These are phyloP conservation scores for Grallaria varia DNA, from an alignment of 2,113 vertebrate species.

Conservation along the genomic window DNA sequence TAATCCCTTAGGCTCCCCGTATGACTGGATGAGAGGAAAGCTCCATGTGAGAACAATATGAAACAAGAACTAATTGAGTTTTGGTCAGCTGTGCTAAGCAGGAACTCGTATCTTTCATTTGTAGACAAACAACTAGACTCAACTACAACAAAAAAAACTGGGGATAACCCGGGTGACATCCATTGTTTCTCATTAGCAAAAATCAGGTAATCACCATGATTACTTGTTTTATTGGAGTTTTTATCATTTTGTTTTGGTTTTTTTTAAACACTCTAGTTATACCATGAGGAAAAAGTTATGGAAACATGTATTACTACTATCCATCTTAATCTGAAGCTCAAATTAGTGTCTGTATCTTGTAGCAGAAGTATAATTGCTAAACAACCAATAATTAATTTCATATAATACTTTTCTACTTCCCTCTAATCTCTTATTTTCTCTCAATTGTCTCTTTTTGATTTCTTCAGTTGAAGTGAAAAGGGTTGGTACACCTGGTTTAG, in stretches of 20 bases:
- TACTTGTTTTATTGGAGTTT: background rate
- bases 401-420: background rate
- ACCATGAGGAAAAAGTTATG: background rate
- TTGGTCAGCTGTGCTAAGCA: background rate
- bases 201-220: background rate
- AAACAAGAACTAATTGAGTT: background rate
- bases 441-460: background rate
- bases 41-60: background rate
- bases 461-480: background rate
- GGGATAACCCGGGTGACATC: background rate
- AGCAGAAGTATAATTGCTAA: background rate
- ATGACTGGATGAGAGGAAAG: background rate
- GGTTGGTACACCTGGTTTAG: fast-evolving
- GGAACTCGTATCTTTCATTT: background rate
- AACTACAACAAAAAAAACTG: background rate
- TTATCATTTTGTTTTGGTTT: background rate
- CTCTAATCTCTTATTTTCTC: background rate
- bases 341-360: background rate
- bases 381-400: background rate
- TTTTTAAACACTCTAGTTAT: background rate
- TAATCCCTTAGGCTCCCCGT: fast-evolving
- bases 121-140: background rate
- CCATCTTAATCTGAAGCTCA: background rate
- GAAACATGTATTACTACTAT: background rate
- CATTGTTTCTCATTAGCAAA: background rate